Base-by-base conservation (phyloP, 2,888 invertebrate genomes). In the Lasiommata megera region DNA sequence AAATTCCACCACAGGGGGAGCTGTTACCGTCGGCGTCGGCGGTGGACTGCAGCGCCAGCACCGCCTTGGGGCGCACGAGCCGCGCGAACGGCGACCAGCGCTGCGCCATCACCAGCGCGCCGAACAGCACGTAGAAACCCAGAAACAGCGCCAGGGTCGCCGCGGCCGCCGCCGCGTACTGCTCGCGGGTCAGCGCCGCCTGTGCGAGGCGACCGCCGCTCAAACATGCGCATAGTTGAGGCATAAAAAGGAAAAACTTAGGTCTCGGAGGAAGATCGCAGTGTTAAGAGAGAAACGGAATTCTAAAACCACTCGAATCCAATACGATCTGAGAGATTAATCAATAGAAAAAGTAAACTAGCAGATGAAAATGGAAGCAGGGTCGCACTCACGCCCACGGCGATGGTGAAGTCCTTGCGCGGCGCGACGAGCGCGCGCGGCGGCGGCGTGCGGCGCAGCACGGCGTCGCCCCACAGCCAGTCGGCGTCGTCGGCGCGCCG, bases 381-480 rank as follows among this genome's bases (percentile, higher is more conserved):
- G 44, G 1, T 9, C n/a, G 31, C 0, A 11, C 37, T 11, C 53
- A 80, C 83, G 76, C 70, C 65, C 16, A 79, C 62, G 17, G 67
- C 68, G 51, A 81, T 28, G 1, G 68, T 61, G 65, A 85, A 67
- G 1, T 50, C 50, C 69, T 86, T 86, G 65, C 36, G 9, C 9
- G 41, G 31, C 16, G 11, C 70, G 61, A 17, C 47, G 41, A 54
- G 54, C 17, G 29, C 14, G 34, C 11, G 53, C 28, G 16, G 23
- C 57, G 59, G 55, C 54, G 14, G 17, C 52, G 38, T 62, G 64
- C 40, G 54, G 34, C 66, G 67, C 48, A 64, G 57, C 53, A 70
- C 43, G 50, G 68, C 80, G 37, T 69, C 77, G 63, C 76, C 76
- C 77, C 77, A 80, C 73, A 88, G 75, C 86, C 85, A 83, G 71